Percentiles rank a stretch among this genome's conserved stretches.
Conservation (phyloP, 2,113 vertebrate genomes). For the Strix aluco region DNA sequence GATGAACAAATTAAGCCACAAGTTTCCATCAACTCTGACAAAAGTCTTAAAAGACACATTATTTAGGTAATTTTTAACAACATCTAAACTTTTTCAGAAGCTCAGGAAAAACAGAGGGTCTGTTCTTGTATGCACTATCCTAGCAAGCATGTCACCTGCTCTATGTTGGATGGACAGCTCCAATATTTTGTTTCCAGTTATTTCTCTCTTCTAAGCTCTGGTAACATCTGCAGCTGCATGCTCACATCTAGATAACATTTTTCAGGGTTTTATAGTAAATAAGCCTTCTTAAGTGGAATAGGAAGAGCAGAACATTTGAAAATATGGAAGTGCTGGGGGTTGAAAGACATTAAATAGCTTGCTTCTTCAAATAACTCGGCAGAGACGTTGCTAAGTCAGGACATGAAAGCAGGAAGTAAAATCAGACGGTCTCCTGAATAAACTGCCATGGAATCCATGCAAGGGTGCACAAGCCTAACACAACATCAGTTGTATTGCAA, state of each 20-base stretch:
- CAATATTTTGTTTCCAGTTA: background rate
- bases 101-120: background rate
- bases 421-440: background rate
- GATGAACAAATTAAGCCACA: background rate
- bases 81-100: background rate
- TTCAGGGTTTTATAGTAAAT: background rate
- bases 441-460: background rate
- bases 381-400: too few relatives aligned
- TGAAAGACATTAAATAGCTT: background rate
- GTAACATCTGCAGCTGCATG: background rate
- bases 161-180: fast-evolving
- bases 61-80: background rate
- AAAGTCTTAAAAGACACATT: background rate
- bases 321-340: background rate
- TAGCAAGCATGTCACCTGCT: background rate
- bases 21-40: background rate
- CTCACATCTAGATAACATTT: background rate
- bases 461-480: background rate
- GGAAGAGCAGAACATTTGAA: background rate
- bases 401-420: background rate
- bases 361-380: background rate
- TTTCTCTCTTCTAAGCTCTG: background rate
- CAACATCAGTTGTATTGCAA: background rate
- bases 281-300: background rate
- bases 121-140: background rate